Evolutionary conservation across 1,140 invertebrate species (phyloP).

Genomic region (Zaprionus lachaisei): DNA sequence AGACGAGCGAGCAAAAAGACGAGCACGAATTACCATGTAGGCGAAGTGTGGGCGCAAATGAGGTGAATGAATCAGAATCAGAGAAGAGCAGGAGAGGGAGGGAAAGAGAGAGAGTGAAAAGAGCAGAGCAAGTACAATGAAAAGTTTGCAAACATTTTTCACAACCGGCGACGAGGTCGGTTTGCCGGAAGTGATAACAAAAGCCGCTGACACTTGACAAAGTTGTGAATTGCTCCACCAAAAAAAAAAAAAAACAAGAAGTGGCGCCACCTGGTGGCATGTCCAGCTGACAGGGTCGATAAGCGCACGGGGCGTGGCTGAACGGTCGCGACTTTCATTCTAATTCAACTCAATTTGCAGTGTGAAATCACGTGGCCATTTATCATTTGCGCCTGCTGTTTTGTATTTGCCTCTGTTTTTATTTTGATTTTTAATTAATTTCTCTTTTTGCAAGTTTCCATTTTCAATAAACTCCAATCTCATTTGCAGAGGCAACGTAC

Average conservation of each 20-base stretch:
- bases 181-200: conserved; percentile 79
- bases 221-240: conserved; percentile 56
- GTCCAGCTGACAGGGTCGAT: conserved; percentile 54
- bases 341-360: conserved; percentile 69
- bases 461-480: conserved; percentile 37
- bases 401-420: conserved; percentile 1
- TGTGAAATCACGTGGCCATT: conserved; percentile 46
- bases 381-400: conserved; percentile 54
- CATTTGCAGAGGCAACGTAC: conserved; percentile 87
- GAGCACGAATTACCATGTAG: conserved; percentile 49
- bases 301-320: conserved; percentile 41
- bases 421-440: conserved; percentile 75
- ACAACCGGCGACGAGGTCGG: conserved; percentile 57
- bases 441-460: conserved; percentile 26
- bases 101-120: neutral
- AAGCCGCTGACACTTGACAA: conserved; percentile 83
- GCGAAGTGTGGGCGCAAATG: conserved; percentile 63
- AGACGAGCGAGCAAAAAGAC: conserved; percentile 8
- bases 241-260: conserved; percentile 42
- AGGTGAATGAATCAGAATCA: conserved; percentile 73
- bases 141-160: conserved; percentile 75
- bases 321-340: conserved; percentile 48
- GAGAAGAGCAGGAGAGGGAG: neutral
- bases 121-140: conserved; percentile 46
- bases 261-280: conserved; percentile 44